phyloP scores from a whole-genome alignment of 2,113 vertebrate species.

The Corythaixoides concolor region DNA sequence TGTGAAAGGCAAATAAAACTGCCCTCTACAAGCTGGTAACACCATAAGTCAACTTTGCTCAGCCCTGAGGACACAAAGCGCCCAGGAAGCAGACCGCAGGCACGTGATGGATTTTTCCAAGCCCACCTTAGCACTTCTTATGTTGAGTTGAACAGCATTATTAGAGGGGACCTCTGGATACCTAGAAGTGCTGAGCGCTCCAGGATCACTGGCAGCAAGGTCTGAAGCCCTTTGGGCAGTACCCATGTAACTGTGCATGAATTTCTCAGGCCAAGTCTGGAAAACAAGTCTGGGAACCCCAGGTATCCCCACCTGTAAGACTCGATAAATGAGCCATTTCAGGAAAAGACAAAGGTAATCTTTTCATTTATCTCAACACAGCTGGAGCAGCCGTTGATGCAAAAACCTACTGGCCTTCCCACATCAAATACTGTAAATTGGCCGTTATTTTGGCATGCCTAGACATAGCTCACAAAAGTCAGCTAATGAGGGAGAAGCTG shows the following conservation, averaged over 20 bases:
- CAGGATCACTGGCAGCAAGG: fast-evolving
- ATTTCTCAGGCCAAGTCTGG: fast-evolving
- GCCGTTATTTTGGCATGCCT: fast-evolving
- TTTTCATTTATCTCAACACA: neutral
- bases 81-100: neutral
- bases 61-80: neutral
- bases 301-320: neutral
- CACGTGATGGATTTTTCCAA: neutral
- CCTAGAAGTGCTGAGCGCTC: neutral
- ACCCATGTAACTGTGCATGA: neutral
- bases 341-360: neutral
- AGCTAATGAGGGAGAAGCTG: neutral
- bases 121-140: neutral
- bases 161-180: neutral
- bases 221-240: neutral
- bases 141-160: too few relatives aligned
- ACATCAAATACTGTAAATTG: neutral
- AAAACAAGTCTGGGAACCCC: fast-evolving
- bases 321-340: neutral
- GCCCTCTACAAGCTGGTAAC: neutral
- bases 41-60: too few relatives aligned
- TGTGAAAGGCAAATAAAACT: fast-evolving
- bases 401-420: neutral
- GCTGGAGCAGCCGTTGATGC: neutral
- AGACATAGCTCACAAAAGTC: neutral